Percentiles rank a stretch among this genome's conserved stretches.
These are phyloP conservation scores for Antheraea pernyi DNA, from an alignment of 1,140 invertebrate genomes.

Conservation along the genomic window DNA sequence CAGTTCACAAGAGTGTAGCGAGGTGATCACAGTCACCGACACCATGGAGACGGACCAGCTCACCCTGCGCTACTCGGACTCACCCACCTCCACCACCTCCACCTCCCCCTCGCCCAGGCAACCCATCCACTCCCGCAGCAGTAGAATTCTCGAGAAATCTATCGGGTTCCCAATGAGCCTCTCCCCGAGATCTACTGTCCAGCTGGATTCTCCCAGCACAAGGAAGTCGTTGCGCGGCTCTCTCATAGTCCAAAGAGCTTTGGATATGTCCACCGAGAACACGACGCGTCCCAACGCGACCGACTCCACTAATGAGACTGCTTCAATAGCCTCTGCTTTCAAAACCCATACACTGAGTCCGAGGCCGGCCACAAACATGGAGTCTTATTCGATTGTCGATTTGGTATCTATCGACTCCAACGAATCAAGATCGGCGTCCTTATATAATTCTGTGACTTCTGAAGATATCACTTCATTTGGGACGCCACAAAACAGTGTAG, in stretches of 20 bases:
- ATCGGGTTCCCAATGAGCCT: slow-evolving; percentile 27
- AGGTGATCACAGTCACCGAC: slow-evolving; percentile 33
- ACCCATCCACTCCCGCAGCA: slow-evolving; percentile 42
- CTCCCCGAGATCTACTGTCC: slow-evolving; percentile 9
- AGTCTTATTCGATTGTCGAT: slow-evolving; percentile 63
- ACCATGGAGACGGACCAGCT: slow-evolving; percentile 24
- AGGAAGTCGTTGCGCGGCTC: slow-evolving; percentile 42
- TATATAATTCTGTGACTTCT: slow-evolving; percentile 43
- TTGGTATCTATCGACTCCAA: slow-evolving; percentile 53
- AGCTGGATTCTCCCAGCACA: slow-evolving; percentile 27
- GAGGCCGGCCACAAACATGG: slow-evolving; percentile 30
- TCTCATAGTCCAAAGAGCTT: slow-evolving; percentile 44
- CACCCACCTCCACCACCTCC: not conserved
- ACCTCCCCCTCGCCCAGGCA: slow-evolving; percentile 29
- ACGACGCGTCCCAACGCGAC: slow-evolving; percentile 11
- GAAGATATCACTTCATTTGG: slow-evolving; percentile 27
- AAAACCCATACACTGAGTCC: slow-evolving; percentile 34
- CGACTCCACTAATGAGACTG: slow-evolving; percentile 29
- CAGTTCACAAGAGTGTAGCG: slow-evolving; percentile 12
- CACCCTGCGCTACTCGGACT: slow-evolving; percentile 47
- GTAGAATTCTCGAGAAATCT: slow-evolving; percentile 41
- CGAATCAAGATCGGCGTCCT: slow-evolving; percentile 28
- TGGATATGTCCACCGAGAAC: slow-evolving; percentile 24
- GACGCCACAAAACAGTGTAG: slow-evolving; percentile 31
- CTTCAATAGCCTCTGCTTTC: slow-evolving; percentile 26